A percentile compares a stretch with the other conserved stretches of the same genome.
Evolutionary conservation across 2,888 invertebrate genomes (phyloP).

Genomic region (Pyrocoelia pectoralis): DNA sequence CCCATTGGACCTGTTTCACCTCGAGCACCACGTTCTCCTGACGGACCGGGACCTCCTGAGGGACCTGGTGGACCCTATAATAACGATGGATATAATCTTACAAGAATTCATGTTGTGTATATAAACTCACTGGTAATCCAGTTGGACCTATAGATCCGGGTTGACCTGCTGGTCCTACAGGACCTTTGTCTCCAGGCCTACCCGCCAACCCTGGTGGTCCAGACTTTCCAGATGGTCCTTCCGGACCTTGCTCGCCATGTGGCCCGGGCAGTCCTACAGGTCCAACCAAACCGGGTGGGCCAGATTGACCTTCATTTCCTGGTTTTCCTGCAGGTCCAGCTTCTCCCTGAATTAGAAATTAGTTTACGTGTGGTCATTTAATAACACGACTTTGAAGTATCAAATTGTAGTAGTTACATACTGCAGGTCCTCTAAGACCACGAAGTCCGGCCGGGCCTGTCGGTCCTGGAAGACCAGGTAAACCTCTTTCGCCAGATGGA

Average conservation of each 20-base stretch:
- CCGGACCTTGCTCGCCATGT: conserved; percentile 66
- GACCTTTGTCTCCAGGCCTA: conserved; percentile 80
- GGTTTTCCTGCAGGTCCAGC: conserved; percentile 75
- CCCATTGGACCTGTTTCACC: conserved; percentile 81
- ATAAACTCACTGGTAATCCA: conserved; percentile 71
- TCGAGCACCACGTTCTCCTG: conserved; percentile 75
- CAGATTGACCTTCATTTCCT: conserved; percentile 76
- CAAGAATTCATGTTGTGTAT: too few relatives aligned
- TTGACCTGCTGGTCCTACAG: conserved; percentile 69
- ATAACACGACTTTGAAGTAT: neutral
- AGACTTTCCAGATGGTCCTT: conserved; percentile 71
- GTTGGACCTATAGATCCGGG: conserved; percentile 72
- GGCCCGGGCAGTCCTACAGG: conserved; percentile 73
- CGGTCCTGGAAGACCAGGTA: conserved; percentile 70
- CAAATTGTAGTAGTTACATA: conserved; percentile 50
- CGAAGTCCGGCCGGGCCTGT: conserved; percentile 70
- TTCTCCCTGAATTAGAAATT: conserved; percentile 66
- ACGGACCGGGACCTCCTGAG: conserved; percentile 70
- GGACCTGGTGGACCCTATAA: conserved; percentile 72
- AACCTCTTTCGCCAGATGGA: conserved; percentile 71
- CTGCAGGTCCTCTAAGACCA: conserved; percentile 71
- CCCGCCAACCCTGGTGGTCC: conserved; percentile 78
- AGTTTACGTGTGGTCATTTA: neutral
- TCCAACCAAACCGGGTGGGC: conserved; percentile 71
- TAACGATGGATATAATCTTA: neutral